Conservation (phyloP, 2,888 invertebrate genomes). For the Agonopterix alstromeriana region DNA sequence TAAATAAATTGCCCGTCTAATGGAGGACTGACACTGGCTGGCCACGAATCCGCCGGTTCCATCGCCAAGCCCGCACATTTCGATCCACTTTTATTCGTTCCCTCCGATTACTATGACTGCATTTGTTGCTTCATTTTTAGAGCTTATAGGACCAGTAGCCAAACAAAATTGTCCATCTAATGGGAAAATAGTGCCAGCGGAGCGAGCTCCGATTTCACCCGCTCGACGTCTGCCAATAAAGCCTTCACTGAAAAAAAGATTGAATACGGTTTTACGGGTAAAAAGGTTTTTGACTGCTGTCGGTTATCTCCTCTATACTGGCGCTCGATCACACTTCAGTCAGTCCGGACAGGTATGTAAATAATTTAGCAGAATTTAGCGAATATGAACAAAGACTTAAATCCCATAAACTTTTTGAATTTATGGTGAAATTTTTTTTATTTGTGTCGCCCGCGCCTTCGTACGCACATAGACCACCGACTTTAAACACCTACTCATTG, state of each 20-base stretch:
- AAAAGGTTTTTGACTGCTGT: no score
- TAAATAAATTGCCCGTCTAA: conserved; percentile 64
- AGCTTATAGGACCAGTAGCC: conserved; percentile 1
- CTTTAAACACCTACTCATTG: no score
- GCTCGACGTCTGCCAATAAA: background rate
- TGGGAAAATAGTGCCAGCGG: conserved; percentile 3
- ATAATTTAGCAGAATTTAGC: no score
- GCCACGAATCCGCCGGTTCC: conserved; percentile 26
- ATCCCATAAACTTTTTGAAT: no score
- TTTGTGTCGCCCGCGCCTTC: no score
- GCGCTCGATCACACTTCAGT: no score
- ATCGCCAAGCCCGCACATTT: background rate
- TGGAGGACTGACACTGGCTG: conserved; percentile 5
- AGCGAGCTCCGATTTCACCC: background rate
- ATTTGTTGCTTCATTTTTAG: conserved; percentile 1
- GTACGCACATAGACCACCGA: no score
- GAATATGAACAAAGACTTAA: no score
- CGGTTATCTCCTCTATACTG: no score
- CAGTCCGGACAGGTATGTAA: no score
- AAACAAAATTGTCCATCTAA: conserved; percentile 8
- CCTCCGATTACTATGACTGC: background rate
- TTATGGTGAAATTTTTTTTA: no score
- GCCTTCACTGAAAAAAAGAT: background rate
- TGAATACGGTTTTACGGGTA: background rate
- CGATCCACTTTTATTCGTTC: no score